Evolutionary conservation across 2,797 vertebrate species (phyloP).

Genomic region (Sciurus vulgaris): DNA sequence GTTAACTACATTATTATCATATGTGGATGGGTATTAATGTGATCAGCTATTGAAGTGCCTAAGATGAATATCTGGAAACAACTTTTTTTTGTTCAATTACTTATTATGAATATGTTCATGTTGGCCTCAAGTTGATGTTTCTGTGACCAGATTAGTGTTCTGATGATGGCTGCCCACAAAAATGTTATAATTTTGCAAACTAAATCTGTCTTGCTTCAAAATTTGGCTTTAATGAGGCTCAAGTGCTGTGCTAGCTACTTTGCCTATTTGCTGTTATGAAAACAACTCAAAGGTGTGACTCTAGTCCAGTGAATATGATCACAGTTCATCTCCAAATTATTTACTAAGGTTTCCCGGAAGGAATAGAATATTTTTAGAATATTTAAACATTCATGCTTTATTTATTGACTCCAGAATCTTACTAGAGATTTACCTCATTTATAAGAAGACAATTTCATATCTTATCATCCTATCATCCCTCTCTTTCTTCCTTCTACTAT

Average conservation of each 20-base stretch:
- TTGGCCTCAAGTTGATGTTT: neutral
- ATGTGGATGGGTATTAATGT: neutral
- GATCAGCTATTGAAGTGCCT: neutral
- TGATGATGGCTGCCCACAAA: neutral
- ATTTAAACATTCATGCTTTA: neutral
- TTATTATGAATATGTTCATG: neutral
- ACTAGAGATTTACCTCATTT: neutral
- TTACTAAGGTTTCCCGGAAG: neutral
- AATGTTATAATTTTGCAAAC: neutral
- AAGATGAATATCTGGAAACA: neutral
- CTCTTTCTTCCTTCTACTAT: neutral
- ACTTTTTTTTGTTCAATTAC: neutral
- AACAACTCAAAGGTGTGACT: conserved; percentile 22
- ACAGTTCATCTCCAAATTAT: neutral
- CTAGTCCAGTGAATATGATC: neutral
- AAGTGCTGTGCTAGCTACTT: neutral
- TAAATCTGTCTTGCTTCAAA: neutral
- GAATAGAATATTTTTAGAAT: neutral
- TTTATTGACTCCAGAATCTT: neutral
- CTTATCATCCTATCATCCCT: neutral
- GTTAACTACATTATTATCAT: neutral
- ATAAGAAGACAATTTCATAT: neutral
- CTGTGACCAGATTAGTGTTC: neutral
- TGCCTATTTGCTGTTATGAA: neutral
- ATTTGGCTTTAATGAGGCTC: neutral